These are phyloP conservation scores for Polypterus senegalus DNA, from an alignment of 2,113 vertebrate species.

Conservation along the genomic window DNA sequence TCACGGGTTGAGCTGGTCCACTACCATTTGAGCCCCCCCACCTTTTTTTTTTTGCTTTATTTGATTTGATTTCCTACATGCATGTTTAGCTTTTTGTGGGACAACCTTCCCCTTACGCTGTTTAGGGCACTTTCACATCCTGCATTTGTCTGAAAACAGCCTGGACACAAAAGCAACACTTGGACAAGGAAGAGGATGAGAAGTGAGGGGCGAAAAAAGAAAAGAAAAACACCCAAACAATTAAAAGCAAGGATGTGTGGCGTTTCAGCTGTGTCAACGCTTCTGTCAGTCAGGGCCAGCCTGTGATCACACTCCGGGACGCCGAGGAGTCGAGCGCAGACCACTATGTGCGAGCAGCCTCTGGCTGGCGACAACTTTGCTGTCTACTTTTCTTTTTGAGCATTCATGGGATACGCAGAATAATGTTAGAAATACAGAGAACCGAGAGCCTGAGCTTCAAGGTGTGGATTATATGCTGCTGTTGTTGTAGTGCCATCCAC, in stretches of 20 bases:
- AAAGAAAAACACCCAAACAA: neutral
- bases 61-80: too few species aligned
- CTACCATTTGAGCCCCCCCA: too few species aligned
- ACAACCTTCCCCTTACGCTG: too few species aligned
- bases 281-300: neutral
- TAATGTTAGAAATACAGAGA: slow-evolving; percentile 10
- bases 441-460: slow-evolving; percentile 28
- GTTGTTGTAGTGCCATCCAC: slow-evolving; percentile 37
- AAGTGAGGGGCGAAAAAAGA: neutral
- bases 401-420: too few species aligned
- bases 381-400: too few species aligned
- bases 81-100: too few species aligned
- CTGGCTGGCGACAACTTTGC: neutral
- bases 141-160: too few species aligned
- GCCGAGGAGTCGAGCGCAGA: neutral
- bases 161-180: too few species aligned
- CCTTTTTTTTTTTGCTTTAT: too few species aligned
- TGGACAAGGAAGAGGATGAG: neutral
- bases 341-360: neutral
- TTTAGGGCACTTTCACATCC: too few species aligned
- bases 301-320: neutral
- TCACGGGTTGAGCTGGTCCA: too few species aligned
- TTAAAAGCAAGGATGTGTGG: neutral
- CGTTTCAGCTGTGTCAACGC: neutral
- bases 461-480: slow-evolving; percentile 48